Conservation (phyloP, 2,797 vertebrate genomes). For the Megaceryle alcyon region DNA sequence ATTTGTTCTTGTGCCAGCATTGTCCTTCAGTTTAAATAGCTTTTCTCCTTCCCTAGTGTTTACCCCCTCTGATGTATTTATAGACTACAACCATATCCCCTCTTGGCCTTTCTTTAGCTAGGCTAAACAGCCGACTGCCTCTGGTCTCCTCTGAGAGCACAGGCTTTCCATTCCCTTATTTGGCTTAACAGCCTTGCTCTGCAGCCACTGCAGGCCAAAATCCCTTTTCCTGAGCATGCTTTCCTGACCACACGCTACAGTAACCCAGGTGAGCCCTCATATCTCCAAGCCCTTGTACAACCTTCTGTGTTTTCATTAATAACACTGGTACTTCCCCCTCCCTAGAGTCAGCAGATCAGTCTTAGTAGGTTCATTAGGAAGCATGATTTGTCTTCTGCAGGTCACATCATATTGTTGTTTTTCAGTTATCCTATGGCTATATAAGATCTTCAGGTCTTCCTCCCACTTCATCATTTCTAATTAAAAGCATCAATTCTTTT, state of each 20-base stretch:
- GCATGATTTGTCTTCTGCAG: neutral
- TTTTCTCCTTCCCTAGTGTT: slow-evolving; percentile 59
- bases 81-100: slow-evolving; percentile 67
- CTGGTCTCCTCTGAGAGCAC: slow-evolving; percentile 47
- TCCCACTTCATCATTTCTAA: neutral
- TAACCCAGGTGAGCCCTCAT: neutral
- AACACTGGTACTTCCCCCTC: neutral
- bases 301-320: neutral
- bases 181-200: slow-evolving; percentile 10
- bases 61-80: slow-evolving; percentile 72
- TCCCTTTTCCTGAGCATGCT: neutral
- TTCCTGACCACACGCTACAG: neutral
- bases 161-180: slow-evolving; percentile 64
- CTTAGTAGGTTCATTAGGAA: neutral
- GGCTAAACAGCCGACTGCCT: slow-evolving; percentile 53
- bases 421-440: neutral
- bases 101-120: slow-evolving; percentile 61
- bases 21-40: slow-evolving; percentile 63
- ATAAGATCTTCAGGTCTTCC: neutral
- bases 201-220: neutral
- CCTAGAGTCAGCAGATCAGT: neutral
- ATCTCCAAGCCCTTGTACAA: neutral
- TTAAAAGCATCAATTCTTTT: neutral
- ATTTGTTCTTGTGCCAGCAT: slow-evolving; percentile 68
- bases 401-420: neutral